These are phyloP conservation scores for Xiphias gladius DNA, from an alignment of 2,113 vertebrate genomes.

Conservation along the genomic window DNA sequence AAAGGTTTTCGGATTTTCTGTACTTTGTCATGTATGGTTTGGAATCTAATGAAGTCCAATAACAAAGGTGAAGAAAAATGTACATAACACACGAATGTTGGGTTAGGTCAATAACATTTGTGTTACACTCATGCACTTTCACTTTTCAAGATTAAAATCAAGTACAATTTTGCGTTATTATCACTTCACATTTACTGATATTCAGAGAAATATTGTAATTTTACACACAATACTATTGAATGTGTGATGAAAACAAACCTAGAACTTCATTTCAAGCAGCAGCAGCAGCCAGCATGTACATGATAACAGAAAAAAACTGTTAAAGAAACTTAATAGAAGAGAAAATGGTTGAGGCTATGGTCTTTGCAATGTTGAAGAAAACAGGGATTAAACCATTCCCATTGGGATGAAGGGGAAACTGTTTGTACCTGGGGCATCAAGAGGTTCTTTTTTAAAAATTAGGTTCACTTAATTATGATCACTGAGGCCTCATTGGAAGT, in stretches of 20 bases:
- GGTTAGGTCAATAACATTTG: not conserved
- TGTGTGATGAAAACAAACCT: not conserved
- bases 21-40: too few species aligned
- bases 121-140: not conserved
- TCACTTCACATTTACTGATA: not conserved
- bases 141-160: not conserved
- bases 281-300: not conserved
- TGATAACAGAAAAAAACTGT: constrained; percentile 23
- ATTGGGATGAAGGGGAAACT: constrained; percentile 21
- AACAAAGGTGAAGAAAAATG: not conserved
- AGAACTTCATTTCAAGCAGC: not conserved
- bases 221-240: not conserved
- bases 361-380: constrained; percentile 20
- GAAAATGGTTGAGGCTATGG: not conserved
- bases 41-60: too few species aligned
- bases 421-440: constrained; percentile 55
- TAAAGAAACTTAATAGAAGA: constrained; percentile 25
- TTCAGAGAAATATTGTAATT: not conserved
- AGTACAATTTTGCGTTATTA: not conserved
- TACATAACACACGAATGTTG: not conserved
- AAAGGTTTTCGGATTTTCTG: too few species aligned
- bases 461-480: constrained; percentile 59
- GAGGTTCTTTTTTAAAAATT: constrained; percentile 50
- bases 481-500: constrained; percentile 50
- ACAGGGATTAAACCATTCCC: constrained; percentile 47